A percentile compares a stretch with the other conserved stretches of the same genome.
Conservation (phyloP, 1,140 invertebrate species). For the Heliconius eleuchia region DNA sequence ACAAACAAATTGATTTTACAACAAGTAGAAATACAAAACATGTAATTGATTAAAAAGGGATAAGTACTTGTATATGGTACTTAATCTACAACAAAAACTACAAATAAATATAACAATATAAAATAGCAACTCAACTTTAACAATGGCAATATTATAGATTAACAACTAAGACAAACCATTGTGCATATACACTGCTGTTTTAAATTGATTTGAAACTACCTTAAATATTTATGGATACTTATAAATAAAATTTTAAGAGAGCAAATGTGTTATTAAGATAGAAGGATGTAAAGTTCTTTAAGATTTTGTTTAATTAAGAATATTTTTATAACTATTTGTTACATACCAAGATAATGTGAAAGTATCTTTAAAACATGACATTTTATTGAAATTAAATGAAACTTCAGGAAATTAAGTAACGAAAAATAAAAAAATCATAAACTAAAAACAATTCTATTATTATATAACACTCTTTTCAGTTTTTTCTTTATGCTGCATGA, state of each 20-base stretch:
- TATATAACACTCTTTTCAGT: background rate
- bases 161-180: background rate
- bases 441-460: too few relatives aligned
- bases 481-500: background rate
- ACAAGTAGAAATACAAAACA: background rate
- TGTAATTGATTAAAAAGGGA: background rate
- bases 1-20: background rate
- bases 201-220: background rate
- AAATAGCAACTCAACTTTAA: background rate
- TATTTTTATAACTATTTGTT: background rate
- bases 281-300: background rate
- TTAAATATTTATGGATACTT: background rate
- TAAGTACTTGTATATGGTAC: background rate
- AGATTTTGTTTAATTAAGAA: background rate
- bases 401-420: too few relatives aligned
- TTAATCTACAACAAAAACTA: background rate
- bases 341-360: background rate
- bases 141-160: background rate
- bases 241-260: background rate
- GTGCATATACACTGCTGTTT: too few relatives aligned
- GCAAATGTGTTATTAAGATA: background rate
- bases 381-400: too few relatives aligned
- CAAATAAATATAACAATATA: slow-evolving; percentile 8
- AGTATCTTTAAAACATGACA: too few relatives aligned
- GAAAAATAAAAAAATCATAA: too few relatives aligned